Conservation (phyloP, 2,888 invertebrate species). For the Chirona hameri region DNA sequence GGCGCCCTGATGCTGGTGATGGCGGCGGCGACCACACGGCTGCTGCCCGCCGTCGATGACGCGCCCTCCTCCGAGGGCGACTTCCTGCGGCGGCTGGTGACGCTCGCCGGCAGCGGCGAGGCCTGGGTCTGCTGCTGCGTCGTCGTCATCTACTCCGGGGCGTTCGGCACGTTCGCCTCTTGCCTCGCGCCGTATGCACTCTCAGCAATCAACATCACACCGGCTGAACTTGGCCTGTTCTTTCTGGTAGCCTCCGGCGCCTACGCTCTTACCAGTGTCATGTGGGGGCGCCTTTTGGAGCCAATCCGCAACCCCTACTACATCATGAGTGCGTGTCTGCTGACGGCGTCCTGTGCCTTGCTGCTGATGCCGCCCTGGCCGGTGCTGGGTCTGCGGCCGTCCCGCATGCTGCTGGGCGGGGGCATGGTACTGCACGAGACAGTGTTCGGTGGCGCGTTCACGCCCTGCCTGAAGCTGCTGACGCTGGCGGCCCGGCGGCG, state of each 20-base stretch:
- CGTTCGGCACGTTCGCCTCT: background rate
- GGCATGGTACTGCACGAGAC: background rate
- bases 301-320: background rate
- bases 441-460: background rate
- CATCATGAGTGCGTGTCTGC: background rate
- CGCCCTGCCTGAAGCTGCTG: background rate
- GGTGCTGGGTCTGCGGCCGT: background rate
- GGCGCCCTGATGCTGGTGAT: background rate
- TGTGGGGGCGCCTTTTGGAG: background rate
- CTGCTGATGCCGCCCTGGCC: background rate
- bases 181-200: background rate
- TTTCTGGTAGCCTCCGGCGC: background rate
- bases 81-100: background rate
- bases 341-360: background rate
- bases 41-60: background rate
- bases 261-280: background rate
- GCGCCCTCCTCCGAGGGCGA: background rate
- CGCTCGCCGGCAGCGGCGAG: background rate
- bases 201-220: background rate
- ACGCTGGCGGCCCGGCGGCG: background rate
- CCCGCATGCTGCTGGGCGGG: background rate
- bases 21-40: background rate
- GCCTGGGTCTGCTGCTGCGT: conserved; percentile 1
- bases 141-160: background rate
- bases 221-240: background rate